These are phyloP conservation scores for Cichlasoma orientale DNA, from an alignment of 2,797 vertebrate species.

Conservation along the genomic window DNA sequence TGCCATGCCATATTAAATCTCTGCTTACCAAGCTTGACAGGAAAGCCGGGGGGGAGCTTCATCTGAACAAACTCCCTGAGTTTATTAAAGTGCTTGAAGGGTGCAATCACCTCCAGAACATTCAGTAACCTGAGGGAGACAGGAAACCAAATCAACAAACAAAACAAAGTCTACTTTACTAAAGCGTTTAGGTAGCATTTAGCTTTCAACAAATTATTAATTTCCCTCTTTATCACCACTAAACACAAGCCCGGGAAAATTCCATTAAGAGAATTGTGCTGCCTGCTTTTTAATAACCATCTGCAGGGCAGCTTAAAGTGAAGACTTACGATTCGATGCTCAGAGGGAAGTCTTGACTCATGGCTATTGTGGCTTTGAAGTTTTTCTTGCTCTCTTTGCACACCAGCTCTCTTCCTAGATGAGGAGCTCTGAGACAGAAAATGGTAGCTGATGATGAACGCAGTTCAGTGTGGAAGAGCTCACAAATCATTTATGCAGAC, in stretches of 20 bases:
- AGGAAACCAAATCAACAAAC: background rate
- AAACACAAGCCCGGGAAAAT: background rate
- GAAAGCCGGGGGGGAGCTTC: constrained; percentile 99
- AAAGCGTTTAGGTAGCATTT: background rate
- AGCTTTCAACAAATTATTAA: background rate
- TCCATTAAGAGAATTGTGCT: background rate
- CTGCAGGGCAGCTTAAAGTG: background rate
- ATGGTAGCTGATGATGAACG: background rate
- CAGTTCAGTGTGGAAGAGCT: background rate
- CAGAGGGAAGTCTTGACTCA: constrained; percentile 98
- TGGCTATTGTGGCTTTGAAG: constrained; percentile 98
- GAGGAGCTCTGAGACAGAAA: constrained; percentile 86
- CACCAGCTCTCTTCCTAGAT: constrained; percentile 94
- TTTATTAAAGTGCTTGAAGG: constrained; percentile 99
- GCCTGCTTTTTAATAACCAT: background rate
- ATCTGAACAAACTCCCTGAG: constrained; percentile 99
- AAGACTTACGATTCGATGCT: constrained; percentile 94
- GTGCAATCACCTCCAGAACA: constrained; percentile 98
- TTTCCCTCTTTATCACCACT: background rate
- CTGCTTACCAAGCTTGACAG: constrained; percentile 93
- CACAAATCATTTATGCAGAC: background rate
- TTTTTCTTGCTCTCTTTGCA: constrained; percentile 99
- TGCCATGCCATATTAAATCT: background rate
- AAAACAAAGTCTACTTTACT: background rate
- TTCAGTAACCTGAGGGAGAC: constrained; percentile 89